Evolutionary conservation across 1,140 invertebrate species (phyloP), one percentile per base, ranked within the genome.

Genomic region (Drosophila ambigua): DNA sequence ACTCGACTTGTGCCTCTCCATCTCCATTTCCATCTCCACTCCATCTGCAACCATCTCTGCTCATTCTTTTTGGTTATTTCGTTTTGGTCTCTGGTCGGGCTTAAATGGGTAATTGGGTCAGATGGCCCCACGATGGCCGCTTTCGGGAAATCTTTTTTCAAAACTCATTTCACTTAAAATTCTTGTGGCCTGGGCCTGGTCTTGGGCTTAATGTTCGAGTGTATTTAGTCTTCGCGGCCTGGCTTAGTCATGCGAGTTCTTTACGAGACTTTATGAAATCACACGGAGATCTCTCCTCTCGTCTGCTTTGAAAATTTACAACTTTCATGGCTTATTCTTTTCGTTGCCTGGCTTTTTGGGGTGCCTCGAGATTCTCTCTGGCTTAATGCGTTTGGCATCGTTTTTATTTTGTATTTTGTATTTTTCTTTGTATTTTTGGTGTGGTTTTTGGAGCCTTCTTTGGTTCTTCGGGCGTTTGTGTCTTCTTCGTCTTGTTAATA

Each of bases 21-120:
- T 50, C 50, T 16, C 16, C 16, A 16, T 16, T 16, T 16, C 16
- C 16, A 16, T 16, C 46, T 66, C 45, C 44, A 57, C 44, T 41
- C 44, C 28, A 64, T 58, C 51, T 23, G 7, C 45, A 41, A n/a
- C 39, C 58, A 48, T 64, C 59, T 67, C 59, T 67, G 72, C 53
- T 51, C 41, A 28, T 80, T 80, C 67, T 84, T 64, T 39, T 76
- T 62, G 59, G 60, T 67, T 43, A 57, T 64, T 68, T 77, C 61
- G 61, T 73, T 73, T 81, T 68, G 60, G 71, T 31, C 26, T 46
- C 54, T 65, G 20, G 20, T 75, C 60, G 57, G 73, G 62, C 76
- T 65, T 61, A 88, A 88, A 88, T 88, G 83, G 83, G 83, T 88
- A 88, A 88, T 61, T 88, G 83, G 83, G 83, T 88, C 83, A 88